Evolutionary conservation across 1,140 invertebrate genomes (phyloP).

Genomic region (Leptinotarsa undecemlineata): DNA sequence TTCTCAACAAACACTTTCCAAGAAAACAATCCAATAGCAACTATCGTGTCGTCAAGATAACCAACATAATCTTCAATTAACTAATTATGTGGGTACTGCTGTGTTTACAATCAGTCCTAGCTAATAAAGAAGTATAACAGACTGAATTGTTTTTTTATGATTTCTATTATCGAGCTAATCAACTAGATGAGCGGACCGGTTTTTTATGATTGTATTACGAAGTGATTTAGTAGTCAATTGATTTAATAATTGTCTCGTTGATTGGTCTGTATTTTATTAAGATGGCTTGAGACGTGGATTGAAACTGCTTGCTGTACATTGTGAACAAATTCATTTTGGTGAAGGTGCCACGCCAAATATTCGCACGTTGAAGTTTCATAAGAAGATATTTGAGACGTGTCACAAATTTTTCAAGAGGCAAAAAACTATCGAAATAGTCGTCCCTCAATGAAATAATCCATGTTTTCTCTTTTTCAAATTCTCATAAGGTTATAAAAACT

Average conservation of each 20-base stretch:
- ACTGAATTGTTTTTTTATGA: constrained; percentile 27
- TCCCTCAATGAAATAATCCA: too few relatives aligned
- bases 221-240: constrained; percentile 23
- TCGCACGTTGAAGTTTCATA: too few relatives aligned
- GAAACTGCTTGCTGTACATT: not conserved
- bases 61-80: constrained; percentile 8
- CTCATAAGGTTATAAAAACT: too few relatives aligned
- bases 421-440: too few relatives aligned
- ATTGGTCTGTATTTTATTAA: constrained; percentile 26
- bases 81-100: constrained; percentile 22
- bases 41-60: too few relatives aligned
- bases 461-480: too few relatives aligned
- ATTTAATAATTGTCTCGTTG: constrained; percentile 24
- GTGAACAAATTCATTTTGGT: too few relatives aligned
- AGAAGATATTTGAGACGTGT: too few relatives aligned
- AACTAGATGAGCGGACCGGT: constrained; percentile 11
- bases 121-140: constrained; percentile 27
- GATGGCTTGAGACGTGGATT: constrained; percentile 15
- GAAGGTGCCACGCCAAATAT: too few relatives aligned
- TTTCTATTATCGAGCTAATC: constrained; percentile 25
- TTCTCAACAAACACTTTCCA: too few relatives aligned
- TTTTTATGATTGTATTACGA: constrained; percentile 16
- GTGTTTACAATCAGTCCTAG: constrained; percentile 11
- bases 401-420: too few relatives aligned
- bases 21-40: too few relatives aligned